These are phyloP conservation scores for Puntigrus tetrazona DNA, from an alignment of 2,113 vertebrate genomes.

Conservation along the genomic window DNA sequence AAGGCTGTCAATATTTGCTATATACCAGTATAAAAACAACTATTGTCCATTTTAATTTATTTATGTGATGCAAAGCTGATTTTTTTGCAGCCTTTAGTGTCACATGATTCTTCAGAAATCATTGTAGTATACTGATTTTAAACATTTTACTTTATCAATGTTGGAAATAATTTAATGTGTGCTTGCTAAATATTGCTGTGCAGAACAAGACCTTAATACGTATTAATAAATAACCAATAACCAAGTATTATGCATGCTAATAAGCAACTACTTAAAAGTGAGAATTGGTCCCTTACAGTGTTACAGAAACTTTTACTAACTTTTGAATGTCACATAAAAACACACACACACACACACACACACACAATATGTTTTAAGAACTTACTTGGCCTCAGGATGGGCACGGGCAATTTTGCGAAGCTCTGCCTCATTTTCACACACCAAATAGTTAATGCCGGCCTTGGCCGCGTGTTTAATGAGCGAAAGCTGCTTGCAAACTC, in stretches of 20 bases:
- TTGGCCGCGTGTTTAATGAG: constrained; percentile 93
- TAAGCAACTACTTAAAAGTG: too few relatives aligned
- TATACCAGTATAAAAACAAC: too few relatives aligned
- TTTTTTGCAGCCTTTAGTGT: neutral
- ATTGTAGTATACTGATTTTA: neutral
- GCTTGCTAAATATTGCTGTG: too few relatives aligned
- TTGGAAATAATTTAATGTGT: neutral
- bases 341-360: neutral
- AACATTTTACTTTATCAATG: neutral
- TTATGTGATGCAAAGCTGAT: neutral
- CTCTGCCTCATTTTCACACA: constrained; percentile 91
- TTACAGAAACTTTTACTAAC: too few relatives aligned
- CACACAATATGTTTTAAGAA: constrained; percentile 4
- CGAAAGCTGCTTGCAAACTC: constrained; percentile 93
- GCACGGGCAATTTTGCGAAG: constrained; percentile 92
- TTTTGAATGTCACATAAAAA: too few relatives aligned
- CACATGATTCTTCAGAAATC: neutral
- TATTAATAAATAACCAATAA: too few relatives aligned
- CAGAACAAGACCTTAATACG: too few relatives aligned
- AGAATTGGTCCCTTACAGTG: too few relatives aligned
- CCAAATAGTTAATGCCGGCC: constrained; percentile 87
- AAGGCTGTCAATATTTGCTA: too few relatives aligned
- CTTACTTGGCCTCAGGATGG: constrained; percentile 91
- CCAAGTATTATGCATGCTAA: too few relatives aligned
- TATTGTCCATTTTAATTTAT: neutral